Conservation (phyloP, 2,888 invertebrate genomes). For the Drosophila kokeensis region DNA sequence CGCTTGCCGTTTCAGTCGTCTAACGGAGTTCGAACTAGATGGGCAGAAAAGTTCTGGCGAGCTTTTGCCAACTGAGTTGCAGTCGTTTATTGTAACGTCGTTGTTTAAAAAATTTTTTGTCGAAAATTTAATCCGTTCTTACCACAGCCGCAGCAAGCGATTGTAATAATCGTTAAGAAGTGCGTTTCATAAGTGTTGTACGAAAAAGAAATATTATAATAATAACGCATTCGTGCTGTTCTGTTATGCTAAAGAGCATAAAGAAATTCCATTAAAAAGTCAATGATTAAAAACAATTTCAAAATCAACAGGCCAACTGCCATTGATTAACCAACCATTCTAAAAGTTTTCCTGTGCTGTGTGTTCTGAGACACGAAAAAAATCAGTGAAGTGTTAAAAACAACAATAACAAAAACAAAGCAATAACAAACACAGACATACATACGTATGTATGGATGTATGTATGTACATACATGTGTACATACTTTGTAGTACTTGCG, state of each 20-base stretch:
- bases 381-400: slow-evolving; percentile 68
- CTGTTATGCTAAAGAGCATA: slow-evolving; percentile 8
- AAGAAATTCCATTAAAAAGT: slow-evolving; percentile 17
- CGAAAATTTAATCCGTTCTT: slow-evolving; percentile 20
- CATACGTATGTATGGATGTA: slow-evolving; percentile 16
- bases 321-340: slow-evolving; percentile 48
- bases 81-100: slow-evolving; percentile 36
- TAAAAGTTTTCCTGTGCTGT: slow-evolving; percentile 37
- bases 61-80: slow-evolving; percentile 53
- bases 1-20: slow-evolving; percentile 67
- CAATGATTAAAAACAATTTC: slow-evolving; percentile 29
- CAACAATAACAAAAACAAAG: slow-evolving; percentile 37
- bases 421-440: slow-evolving; percentile 26
- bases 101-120: slow-evolving; percentile 23
- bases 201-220: not conserved
- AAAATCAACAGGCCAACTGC: slow-evolving; percentile 44
- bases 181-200: slow-evolving; percentile 29
- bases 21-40: slow-evolving; percentile 74
- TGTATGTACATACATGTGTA: slow-evolving; percentile 25
- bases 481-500: slow-evolving; percentile 53
- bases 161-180: slow-evolving; percentile 33
- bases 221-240: slow-evolving; percentile 19
- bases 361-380: slow-evolving; percentile 63
- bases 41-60: slow-evolving; percentile 65
- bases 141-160: slow-evolving; percentile 2